phyloP scores from a whole-genome alignment of 2,113 vertebrate genomes.

The Egretta garzetta region DNA sequence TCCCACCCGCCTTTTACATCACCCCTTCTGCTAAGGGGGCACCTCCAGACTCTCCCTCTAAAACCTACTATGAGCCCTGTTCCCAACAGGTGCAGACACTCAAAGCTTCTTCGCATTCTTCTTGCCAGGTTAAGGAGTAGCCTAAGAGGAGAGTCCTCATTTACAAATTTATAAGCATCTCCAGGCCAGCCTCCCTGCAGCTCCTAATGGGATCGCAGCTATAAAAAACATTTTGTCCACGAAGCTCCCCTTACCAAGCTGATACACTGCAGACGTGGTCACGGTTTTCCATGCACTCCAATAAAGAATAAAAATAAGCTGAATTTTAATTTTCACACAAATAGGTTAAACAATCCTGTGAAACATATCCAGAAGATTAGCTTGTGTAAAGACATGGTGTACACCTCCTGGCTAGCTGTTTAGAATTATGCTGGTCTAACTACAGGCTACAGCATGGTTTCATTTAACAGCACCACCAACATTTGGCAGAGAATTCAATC shows the following conservation, averaged over 20 bases:
- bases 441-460: neutral
- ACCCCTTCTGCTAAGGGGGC: neutral
- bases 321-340: neutral
- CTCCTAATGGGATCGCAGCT: neutral
- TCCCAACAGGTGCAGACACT: neutral
- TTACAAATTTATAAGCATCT: neutral
- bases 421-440: neutral
- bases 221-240: neutral
- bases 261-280: neutral
- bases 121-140: neutral
- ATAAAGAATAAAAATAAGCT: neutral
- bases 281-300: neutral
- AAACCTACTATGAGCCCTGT: rapidly evolving
- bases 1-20: neutral
- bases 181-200: neutral
- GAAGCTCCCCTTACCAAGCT: neutral
- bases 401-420: neutral
- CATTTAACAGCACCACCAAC: neutral
- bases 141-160: neutral
- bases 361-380: neutral
- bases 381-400: neutral
- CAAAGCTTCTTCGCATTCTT: neutral
- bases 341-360: neutral
- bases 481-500: neutral
- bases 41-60: neutral